Evolutionary conservation across 2,797 vertebrate genomes (phyloP), one percentile per base, ranked within the genome.

Genomic region (Synaphobranchus kaupii): DNA sequence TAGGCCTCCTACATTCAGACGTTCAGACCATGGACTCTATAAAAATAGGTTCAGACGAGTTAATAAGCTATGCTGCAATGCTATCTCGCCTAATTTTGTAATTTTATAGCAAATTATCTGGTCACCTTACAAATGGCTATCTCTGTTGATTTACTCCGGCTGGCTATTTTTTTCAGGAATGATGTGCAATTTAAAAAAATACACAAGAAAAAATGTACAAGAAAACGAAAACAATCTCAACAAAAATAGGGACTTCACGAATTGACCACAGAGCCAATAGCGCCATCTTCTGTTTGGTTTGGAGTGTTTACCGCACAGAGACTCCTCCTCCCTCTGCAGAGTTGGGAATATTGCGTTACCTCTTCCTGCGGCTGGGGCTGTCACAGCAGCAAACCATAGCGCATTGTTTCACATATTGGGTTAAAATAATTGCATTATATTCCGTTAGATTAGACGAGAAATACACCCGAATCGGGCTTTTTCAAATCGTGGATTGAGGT

Each of bases 271-370:
- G 54, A 63, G 28, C 47, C 84, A 31, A 50, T 8, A 48, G 84
- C 84, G 12, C 66, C 84, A 50, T 17, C n/a, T 15, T 10, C n/a
- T 54, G 66, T 60, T 73, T 9, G 48, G 47, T 71, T 66, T 66
- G 34, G 34, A 20, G 39, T 66, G n/a, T n/a, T 25, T 1, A 66
- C 15, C 10, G 12, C 28, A 9, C 5, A 52, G 13, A 7, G 60
- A 22, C 85, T 86, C 85, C 85, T 73, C 85, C 85, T 15, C 85
- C 85, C 22, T 58, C 50, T 86, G 85, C 85, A 17, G 85, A 86
- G 28, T 86, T 52, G 22, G 85, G 85, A 56, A 78, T 50, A 78
- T 83, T 25, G 25, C 78, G 78, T 73, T 48, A 44, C 68, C 31
- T 86, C 52, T 86, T 86, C 66, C 47, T 80, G 85, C 85, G 68